These are phyloP conservation scores for Anaspis maculata DNA, from an alignment of 2,888 invertebrate genomes.

Conservation along the genomic window DNA sequence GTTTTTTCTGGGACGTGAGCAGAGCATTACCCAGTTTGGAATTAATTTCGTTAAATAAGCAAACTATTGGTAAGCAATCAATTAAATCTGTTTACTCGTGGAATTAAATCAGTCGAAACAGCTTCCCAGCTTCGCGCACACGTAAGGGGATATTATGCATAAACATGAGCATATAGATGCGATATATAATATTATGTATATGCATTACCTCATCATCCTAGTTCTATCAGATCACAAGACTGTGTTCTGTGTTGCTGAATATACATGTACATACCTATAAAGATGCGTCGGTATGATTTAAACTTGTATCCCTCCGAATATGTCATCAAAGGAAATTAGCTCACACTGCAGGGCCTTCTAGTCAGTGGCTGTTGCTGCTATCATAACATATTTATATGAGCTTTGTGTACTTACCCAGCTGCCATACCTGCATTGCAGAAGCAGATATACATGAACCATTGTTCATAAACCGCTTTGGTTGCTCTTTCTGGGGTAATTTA, in stretches of 20 bases:
- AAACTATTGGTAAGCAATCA: conserved; percentile 18
- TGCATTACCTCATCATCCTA: conserved; percentile 12
- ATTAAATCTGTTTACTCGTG: conserved; percentile 17
- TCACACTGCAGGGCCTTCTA: conserved; percentile 1
- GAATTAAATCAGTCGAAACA: conserved; percentile 17
- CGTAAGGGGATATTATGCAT: conserved; percentile 16
- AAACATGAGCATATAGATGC: conserved; percentile 16
- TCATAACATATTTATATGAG: conserved; percentile 13
- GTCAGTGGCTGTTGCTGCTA: conserved; percentile 6
- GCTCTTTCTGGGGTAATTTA: too few relatives aligned
- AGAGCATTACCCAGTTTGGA: conserved; percentile 6
- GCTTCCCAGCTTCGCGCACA: conserved; percentile 14
- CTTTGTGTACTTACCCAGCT: conserved; percentile 11
- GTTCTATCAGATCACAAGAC: too few relatives aligned
- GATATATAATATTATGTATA: conserved; percentile 14
- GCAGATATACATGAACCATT: conserved; percentile 11
- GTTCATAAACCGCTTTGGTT: conserved; percentile 6
- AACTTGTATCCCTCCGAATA: conserved; percentile 18
- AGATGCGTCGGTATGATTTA: conserved; percentile 19
- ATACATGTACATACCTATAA: conserved; percentile 20
- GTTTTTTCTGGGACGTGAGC: too few relatives aligned
- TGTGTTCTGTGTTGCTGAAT: conserved; percentile 20
- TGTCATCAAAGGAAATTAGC: conserved; percentile 22
- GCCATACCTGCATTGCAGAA: conserved; percentile 1
- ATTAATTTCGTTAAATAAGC: conserved; percentile 18